Base-by-base conservation (phyloP, 2,113 vertebrate genomes). In the Nansenia antarctica region DNA sequence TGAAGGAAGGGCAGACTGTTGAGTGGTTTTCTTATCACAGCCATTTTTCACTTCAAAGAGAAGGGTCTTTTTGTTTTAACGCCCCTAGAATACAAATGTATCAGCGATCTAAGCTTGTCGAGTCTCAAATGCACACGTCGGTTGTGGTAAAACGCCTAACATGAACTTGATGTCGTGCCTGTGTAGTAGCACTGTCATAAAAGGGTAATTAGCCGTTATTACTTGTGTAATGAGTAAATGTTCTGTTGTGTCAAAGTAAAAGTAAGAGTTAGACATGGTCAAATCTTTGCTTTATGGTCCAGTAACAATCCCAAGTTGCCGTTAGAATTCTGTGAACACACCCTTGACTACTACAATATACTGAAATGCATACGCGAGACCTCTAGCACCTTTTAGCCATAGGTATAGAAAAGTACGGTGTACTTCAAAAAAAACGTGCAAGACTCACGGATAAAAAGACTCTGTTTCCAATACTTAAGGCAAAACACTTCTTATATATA, bases 381-480 rank as follows among this genome's bases (percentile, higher is more conserved):
- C 72, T 75, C 88, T 89, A 93, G 91, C 91, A 92, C 91, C 91
- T 89, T 91, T 87, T 73, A 81, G 73, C 84, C 77, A 79, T 74
- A n/a, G n/a, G n/a, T n/a, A 78, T 86, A 88, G 72, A 86, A 92
- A 91, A 88, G 80, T 86, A 87, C 74, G 82, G 69, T 73, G 68
- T 74, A 78, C 69, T 83, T 75, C 59, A 37, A 79, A 86, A 37
- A 79, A 86, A 87, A 89, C 87, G 82, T 91, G 90, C 91, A 91
- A 87, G 84, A 87, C 82, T 86, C 77, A 88, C 83, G 64, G 77
- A 88, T 91, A 89, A 87, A 63, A 88, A 90, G 83, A 88, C 85
- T 88, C 66, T 80, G 78, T 86, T 90, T 87, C 77, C 85, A 90
- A 91, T 91, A 90, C 85, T 92, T 93, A 93, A 93, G 92, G 92